phyloP scores from a whole-genome alignment of 64 coral and sea anemone species.

The Montipora cactus region DNA sequence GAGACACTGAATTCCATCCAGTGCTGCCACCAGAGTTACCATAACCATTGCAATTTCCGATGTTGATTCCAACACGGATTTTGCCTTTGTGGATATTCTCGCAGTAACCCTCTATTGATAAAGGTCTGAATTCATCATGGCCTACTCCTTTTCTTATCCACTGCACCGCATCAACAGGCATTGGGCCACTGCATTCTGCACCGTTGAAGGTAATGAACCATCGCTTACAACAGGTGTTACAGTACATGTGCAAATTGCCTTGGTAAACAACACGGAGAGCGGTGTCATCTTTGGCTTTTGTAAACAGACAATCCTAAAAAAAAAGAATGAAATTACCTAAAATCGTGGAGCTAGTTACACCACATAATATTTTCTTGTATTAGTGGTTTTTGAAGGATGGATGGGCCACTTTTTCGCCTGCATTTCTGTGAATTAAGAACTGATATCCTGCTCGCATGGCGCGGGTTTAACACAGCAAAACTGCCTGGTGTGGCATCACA shows the following conservation, averaged over 20 bases:
- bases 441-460: no score
- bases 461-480: no score
- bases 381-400: no score
- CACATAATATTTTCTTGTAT: no score
- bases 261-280: conserved; percentile 12
- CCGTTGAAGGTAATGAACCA: conserved; percentile 34
- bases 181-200: not conserved
- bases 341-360: no score
- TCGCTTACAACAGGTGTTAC: conserved; percentile 3
- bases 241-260: not conserved
- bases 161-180: not conserved
- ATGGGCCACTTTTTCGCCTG: no score
- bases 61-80: conserved; percentile 36
- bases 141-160: no score
- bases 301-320: not conserved
- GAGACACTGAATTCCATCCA: conserved; percentile 22
- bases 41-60: conserved; percentile 5
- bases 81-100: conserved; percentile 20
- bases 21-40: not conserved
- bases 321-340: not conserved
- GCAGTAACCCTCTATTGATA: conserved; percentile 21
- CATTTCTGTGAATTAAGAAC: no score
- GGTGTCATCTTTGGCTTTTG: not conserved
- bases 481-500: no score
- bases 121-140: not conserved